These are phyloP conservation scores for Penelope pileata DNA, from an alignment of 2,113 vertebrate genomes.

Conservation along the genomic window DNA sequence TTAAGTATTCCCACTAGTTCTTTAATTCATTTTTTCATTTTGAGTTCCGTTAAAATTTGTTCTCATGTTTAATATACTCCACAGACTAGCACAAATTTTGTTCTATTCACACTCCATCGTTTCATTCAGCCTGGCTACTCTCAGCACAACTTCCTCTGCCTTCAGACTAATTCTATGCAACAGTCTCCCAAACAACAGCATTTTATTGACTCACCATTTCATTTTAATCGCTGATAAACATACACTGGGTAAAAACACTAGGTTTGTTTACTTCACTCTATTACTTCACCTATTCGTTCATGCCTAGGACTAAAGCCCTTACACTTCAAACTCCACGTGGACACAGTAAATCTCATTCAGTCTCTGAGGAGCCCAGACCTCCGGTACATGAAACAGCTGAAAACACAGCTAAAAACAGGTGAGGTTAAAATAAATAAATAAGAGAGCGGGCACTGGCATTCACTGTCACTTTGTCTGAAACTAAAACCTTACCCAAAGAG, in stretches of 20 bases:
- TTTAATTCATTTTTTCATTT: conserved; percentile 34
- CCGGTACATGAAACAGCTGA: not conserved
- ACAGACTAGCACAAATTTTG: not conserved
- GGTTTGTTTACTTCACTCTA: not conserved
- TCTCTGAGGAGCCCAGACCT: not conserved
- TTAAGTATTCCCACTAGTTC: not conserved
- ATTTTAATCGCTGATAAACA: conserved; percentile 21
- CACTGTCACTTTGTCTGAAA: not conserved
- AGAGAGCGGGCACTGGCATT: not conserved
- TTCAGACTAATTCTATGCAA: not conserved
- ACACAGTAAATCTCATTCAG: not conserved
- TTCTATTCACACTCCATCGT: not conserved
- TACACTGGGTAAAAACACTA: not conserved
- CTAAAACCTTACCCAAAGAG: not conserved
- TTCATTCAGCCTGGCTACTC: not conserved
- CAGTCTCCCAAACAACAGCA: not conserved
- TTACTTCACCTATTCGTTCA: not conserved
- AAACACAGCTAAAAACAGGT: not conserved
- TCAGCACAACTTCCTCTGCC: not conserved
- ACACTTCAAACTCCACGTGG: not conserved
- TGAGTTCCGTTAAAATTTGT: conserved; percentile 16
- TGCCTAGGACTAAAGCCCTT: not conserved
- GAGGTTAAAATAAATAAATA: not conserved
- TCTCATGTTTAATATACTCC: conserved; percentile 25
- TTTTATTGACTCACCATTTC: conserved; percentile 2